A percentile compares a stretch with the other conserved stretches of the same genome.
Conservation (phyloP, 2,113 vertebrate genomes). For the Mus pahari region DNA sequence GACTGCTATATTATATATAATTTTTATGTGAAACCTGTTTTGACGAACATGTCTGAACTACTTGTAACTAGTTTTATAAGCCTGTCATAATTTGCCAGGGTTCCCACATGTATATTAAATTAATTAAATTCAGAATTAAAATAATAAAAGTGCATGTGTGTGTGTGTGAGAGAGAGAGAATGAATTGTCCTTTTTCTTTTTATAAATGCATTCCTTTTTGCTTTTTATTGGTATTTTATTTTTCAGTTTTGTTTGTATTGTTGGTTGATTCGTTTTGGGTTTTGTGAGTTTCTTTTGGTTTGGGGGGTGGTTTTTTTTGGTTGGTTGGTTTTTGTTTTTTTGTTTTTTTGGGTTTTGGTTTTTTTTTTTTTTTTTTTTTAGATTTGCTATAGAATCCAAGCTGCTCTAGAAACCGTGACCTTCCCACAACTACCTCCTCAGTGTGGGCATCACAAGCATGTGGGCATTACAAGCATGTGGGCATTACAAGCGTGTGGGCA, state of each 20-base stretch:
- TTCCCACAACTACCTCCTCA: neutral
- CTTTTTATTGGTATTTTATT: neutral
- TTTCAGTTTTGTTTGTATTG: too few relatives aligned
- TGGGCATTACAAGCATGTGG: neutral
- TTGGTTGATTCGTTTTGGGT: neutral
- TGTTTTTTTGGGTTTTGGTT: neutral
- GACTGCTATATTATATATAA: constrained; percentile 1
- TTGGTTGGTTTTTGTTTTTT: neutral
- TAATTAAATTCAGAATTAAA: constrained; percentile 24
- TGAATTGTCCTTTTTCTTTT: neutral
- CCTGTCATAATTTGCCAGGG: neutral
- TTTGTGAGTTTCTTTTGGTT: too few relatives aligned
- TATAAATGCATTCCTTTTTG: neutral
- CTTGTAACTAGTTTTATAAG: neutral
- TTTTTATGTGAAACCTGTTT: neutral
- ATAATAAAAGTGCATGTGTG: neutral
- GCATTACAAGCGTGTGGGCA: neutral
- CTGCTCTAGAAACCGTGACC: neutral
- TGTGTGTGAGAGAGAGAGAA: neutral
- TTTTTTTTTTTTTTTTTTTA: neutral
- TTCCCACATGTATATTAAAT: constrained; percentile 40
- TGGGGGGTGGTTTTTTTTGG: too few relatives aligned
- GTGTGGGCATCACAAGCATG: neutral
- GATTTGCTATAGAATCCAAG: neutral
- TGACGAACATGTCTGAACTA: neutral